Percentiles rank a stretch among this genome's conserved stretches.
Conservation (phyloP, 2,113 vertebrate species). For the Cinclus mexicanus region DNA sequence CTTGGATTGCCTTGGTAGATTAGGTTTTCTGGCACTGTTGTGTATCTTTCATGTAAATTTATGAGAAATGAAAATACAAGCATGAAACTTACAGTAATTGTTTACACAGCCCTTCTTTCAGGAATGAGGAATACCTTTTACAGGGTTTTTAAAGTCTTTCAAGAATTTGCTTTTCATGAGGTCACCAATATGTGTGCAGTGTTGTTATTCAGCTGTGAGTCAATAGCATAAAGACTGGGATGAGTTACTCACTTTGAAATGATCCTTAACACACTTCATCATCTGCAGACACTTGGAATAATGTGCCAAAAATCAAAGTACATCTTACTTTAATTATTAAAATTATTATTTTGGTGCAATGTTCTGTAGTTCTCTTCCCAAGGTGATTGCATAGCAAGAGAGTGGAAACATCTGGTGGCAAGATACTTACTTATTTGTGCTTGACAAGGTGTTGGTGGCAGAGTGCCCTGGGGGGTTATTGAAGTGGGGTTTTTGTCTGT, state of each 20-base stretch:
- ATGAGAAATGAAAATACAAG: not conserved
- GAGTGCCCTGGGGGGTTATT: rapidly evolving
- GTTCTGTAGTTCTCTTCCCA: not conserved
- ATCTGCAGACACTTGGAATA: not conserved
- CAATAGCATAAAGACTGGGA: not conserved
- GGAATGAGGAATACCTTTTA: not conserved
- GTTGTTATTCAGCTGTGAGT: not conserved
- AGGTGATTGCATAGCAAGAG: not conserved
- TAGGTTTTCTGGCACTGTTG: not conserved
- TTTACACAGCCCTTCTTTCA: not conserved
- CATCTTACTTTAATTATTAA: not conserved
- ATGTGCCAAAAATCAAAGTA: not conserved
- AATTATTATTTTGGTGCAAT: not conserved
- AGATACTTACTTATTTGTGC: not conserved
- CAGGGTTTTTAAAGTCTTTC: not conserved
- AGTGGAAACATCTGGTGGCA: not conserved
- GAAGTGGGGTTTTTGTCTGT: rapidly evolving
- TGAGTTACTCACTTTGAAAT: not conserved
- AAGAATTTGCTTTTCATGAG: not conserved
- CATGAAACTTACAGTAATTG: not conserved
- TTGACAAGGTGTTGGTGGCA: not conserved
- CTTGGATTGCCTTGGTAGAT: not conserved
- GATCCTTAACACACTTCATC: not conserved
- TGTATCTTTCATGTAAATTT: not conserved
- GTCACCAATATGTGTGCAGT: not conserved